phyloP scores from a whole-genome alignment of 2,113 vertebrate genomes.

The Centropristis striata region DNA sequence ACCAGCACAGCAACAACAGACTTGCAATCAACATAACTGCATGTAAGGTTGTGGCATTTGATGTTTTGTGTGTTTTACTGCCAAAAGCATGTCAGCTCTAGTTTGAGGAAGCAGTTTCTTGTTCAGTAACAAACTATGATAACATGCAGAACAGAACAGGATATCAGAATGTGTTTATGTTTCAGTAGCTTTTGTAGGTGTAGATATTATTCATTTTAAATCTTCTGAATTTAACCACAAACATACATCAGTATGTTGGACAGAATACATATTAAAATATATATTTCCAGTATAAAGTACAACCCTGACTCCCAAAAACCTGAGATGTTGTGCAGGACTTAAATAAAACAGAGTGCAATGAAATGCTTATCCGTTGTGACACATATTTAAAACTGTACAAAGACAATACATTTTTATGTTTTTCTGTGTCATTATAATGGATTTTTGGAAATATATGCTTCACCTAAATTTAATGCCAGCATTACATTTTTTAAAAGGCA shows the following conservation, averaged over 20 bases:
- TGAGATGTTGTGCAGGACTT: too few relatives aligned
- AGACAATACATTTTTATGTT: too few relatives aligned
- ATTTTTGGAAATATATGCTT: too few relatives aligned
- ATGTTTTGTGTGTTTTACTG: conserved; percentile 7
- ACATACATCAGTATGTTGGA: not conserved
- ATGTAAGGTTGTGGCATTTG: conserved; percentile 1
- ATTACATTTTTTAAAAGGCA: too few relatives aligned
- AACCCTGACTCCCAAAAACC: too few relatives aligned
- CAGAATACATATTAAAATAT: not conserved
- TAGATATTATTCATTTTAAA: not conserved
- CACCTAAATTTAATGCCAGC: too few relatives aligned
- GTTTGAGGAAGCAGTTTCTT: not conserved
- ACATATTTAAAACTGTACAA: too few relatives aligned
- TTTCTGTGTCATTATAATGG: too few relatives aligned
- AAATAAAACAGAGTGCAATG: too few relatives aligned
- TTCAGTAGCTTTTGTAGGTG: not conserved
- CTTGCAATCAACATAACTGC: conserved; percentile 5
- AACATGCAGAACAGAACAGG: not conserved
- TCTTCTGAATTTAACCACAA: not conserved
- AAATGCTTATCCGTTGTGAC: too few relatives aligned
- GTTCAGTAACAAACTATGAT: not conserved
- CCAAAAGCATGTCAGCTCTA: not conserved
- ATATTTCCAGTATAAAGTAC: not conserved
- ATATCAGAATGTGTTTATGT: not conserved
- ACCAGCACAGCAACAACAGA: not conserved